Conservation (phyloP, 2,888 invertebrate genomes). For the Agrilus biguttatus region DNA sequence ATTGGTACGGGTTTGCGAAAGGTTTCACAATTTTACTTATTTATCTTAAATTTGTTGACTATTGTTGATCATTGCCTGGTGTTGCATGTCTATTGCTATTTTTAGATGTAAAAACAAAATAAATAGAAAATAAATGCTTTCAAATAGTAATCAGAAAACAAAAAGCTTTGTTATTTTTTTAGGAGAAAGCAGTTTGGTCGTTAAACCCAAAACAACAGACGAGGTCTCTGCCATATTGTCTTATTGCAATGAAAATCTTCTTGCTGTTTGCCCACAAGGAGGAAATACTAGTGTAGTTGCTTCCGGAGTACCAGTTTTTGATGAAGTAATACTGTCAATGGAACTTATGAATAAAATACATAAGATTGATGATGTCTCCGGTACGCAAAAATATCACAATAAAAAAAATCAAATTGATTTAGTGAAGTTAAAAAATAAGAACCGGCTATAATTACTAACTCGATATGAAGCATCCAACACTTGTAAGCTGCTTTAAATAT, state of each 20-base stretch:
- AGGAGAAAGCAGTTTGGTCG: constrained; percentile 69
- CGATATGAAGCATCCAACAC: too few species aligned
- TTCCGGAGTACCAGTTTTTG: constrained; percentile 89
- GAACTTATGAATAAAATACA: constrained; percentile 74
- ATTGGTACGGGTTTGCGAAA: constrained; percentile 73
- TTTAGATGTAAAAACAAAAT: too few species aligned
- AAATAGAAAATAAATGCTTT: too few species aligned
- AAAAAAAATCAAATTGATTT: background rate
- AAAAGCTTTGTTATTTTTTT: constrained; percentile 11
- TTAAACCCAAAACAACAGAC: constrained; percentile 73
- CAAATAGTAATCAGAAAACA: too few species aligned
- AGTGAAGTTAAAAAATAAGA: too few species aligned
- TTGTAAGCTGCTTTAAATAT: too few species aligned
- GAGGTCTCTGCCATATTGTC: constrained; percentile 76
- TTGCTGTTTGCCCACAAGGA: constrained; percentile 90
- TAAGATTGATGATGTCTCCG: constrained; percentile 66
- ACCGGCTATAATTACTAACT: too few species aligned
- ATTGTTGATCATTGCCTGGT: too few species aligned
- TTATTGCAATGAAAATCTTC: constrained; percentile 63
- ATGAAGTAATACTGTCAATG: constrained; percentile 82
- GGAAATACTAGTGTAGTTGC: constrained; percentile 92
- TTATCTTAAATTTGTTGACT: background rate
- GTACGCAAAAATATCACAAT: constrained; percentile 29
- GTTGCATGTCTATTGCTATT: too few species aligned
- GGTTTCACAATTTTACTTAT: constrained; percentile 36